These are phyloP conservation scores for Clepsis dumicolana DNA, from an alignment of 2,888 invertebrate species.

Conservation along the genomic window DNA sequence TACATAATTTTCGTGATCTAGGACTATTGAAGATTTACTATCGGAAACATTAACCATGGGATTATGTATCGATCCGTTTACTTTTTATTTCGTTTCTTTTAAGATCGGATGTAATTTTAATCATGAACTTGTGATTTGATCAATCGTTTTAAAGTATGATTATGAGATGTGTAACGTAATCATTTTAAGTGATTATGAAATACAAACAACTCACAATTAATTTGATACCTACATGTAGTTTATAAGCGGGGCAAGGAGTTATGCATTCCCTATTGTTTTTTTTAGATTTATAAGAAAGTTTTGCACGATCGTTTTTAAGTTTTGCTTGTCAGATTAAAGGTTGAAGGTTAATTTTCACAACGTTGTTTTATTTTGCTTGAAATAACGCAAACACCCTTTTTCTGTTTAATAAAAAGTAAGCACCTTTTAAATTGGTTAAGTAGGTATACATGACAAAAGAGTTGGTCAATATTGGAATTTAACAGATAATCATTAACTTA, in stretches of 20 bases:
- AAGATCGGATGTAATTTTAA: slow-evolving; percentile 69
- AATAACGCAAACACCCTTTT: background rate
- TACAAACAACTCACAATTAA: slow-evolving; percentile 50
- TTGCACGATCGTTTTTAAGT: slow-evolving; percentile 74
- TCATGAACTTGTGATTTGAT: slow-evolving; percentile 81
- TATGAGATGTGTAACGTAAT: slow-evolving; percentile 69
- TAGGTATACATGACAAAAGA: no score
- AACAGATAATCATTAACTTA: no score
- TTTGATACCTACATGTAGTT: slow-evolving; percentile 47
- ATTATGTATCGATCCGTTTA: slow-evolving; percentile 76
- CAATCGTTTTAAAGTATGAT: slow-evolving; percentile 77
- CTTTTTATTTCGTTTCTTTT: slow-evolving; percentile 57
- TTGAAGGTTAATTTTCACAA: slow-evolving; percentile 31
- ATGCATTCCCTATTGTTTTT: slow-evolving; percentile 58
- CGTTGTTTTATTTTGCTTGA: slow-evolving; percentile 7
- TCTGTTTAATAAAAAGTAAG: no score
- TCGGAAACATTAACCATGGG: slow-evolving; percentile 56
- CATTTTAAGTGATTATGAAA: slow-evolving; percentile 68
- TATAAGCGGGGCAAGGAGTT: slow-evolving; percentile 50
- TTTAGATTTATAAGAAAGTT: slow-evolving; percentile 58
- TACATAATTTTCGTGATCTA: slow-evolving; percentile 70
- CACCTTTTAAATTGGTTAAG: no score
- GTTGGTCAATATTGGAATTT: no score
- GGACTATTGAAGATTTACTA: slow-evolving; percentile 38
- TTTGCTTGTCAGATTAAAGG: slow-evolving; percentile 76